phyloP scores from a whole-genome alignment of 2,888 invertebrate species.

The Macrophya alboannulata region DNA sequence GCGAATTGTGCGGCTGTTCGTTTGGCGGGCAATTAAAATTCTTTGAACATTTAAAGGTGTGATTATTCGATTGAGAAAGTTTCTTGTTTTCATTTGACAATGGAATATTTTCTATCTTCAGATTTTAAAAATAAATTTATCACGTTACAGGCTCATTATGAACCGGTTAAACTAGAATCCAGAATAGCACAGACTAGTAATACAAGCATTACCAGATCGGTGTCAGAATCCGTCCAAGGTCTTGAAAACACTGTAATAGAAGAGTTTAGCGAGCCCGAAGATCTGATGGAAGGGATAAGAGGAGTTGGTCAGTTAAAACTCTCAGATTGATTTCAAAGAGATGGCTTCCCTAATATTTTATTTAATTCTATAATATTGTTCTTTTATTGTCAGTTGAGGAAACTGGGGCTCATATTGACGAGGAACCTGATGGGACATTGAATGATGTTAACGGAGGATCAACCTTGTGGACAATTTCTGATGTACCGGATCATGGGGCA shows the following conservation, averaged over 20 bases:
- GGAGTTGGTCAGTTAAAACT: slow-evolving; percentile 86
- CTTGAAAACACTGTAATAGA: slow-evolving; percentile 83
- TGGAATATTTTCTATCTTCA: not conserved
- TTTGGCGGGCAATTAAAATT: slow-evolving; percentile 91
- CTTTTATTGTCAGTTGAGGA: slow-evolving; percentile 72
- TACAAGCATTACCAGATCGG: slow-evolving; percentile 74
- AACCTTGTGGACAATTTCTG: slow-evolving; percentile 74
- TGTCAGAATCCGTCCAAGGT: slow-evolving; percentile 69
- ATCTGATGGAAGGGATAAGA: slow-evolving; percentile 92
- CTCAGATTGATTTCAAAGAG: slow-evolving; percentile 33
- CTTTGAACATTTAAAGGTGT: slow-evolving; percentile 92
- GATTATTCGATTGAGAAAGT: slow-evolving; percentile 71
- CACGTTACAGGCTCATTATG: slow-evolving; percentile 75
- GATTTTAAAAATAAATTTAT: slow-evolving; percentile 24
- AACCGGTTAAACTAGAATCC: slow-evolving; percentile 77
- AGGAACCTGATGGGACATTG: slow-evolving; percentile 75
- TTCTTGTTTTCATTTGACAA: not conserved
- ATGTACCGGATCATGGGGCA: slow-evolving; percentile 66
- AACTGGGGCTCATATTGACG: slow-evolving; percentile 78
- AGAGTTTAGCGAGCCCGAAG: slow-evolving; percentile 93
- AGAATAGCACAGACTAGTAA: slow-evolving; percentile 75
- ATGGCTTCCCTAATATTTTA: not conserved
- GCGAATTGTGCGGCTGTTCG: slow-evolving; percentile 90
- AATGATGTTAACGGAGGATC: slow-evolving; percentile 69
- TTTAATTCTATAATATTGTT: slow-evolving; percentile 36